phyloP scores from a whole-genome alignment of 2,888 invertebrate genomes.

The Drosophila ochracea region DNA sequence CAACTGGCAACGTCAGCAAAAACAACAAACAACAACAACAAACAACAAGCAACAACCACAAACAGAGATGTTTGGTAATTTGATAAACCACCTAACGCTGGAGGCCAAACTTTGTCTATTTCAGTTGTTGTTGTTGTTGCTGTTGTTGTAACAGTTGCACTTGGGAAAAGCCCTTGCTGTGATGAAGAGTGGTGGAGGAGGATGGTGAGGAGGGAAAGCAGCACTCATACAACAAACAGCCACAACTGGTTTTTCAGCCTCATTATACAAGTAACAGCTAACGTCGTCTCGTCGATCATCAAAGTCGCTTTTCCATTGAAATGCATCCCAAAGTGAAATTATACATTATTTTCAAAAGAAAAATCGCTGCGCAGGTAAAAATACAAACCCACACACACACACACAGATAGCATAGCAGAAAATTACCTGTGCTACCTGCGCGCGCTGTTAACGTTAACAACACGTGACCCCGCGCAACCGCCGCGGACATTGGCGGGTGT shows the following conservation, averaged over 20 bases:
- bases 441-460: constrained; percentile 61
- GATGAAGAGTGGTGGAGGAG: constrained; percentile 14
- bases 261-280: constrained; percentile 54
- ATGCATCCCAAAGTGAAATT: constrained; percentile 64
- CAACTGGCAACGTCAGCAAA: constrained; percentile 50
- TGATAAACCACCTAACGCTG: constrained; percentile 46
- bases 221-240: constrained; percentile 10
- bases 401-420: constrained; percentile 14
- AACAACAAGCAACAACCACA: background rate
- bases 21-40: constrained; percentile 12
- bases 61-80: constrained; percentile 42
- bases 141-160: constrained; percentile 45
- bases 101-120: constrained; percentile 38
- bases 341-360: constrained; percentile 65
- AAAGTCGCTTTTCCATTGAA: constrained; percentile 66
- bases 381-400: constrained; percentile 16
- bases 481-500: constrained; percentile 46
- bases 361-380: constrained; percentile 68
- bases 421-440: constrained; percentile 68
- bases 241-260: constrained; percentile 53
- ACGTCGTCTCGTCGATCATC: constrained; percentile 54
- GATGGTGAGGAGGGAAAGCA: constrained; percentile 25
- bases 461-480: constrained; percentile 69
- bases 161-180: constrained; percentile 58
- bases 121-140: background rate